These are phyloP conservation scores for Cyanistes caeruleus DNA, from an alignment of 2,113 vertebrate species.

Conservation along the genomic window DNA sequence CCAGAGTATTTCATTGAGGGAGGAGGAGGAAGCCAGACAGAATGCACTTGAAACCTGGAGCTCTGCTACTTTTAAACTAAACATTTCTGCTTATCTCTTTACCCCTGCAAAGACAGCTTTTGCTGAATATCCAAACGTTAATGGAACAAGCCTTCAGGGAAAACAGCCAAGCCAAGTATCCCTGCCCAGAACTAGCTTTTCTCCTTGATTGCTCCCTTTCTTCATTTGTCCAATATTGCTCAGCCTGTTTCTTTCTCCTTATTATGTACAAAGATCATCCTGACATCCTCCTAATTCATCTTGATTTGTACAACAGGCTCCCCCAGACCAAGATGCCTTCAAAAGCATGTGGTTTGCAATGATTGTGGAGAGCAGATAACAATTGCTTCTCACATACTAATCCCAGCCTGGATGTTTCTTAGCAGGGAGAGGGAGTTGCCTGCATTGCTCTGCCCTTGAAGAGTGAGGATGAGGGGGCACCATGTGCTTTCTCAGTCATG, in stretches of 20 bases:
- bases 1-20: constrained; percentile 23
- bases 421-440: neutral
- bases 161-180: constrained; percentile 44
- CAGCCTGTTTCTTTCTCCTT: neutral
- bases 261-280: neutral
- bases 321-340: neutral
- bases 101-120: constrained; percentile 37
- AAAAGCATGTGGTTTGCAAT: neutral
- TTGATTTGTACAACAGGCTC: neutral
- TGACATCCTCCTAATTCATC: constrained; percentile 38
- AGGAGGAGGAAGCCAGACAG: constrained; percentile 21
- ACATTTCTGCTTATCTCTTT: constrained; percentile 59
- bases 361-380: neutral
- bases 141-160: constrained; percentile 49
- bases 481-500: fast-evolving
- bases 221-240: neutral
- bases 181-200: constrained; percentile 41
- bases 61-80: constrained; percentile 58
- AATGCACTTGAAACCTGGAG: constrained; percentile 40
- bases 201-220: constrained; percentile 54
- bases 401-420: neutral
- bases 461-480: neutral
- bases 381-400: neutral
- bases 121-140: constrained; percentile 27
- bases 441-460: neutral